A percentile compares a stretch with the other conserved stretches of the same genome.
phyloP scores from a whole-genome alignment of 2,888 invertebrate genomes.

The Cistogaster globosa region DNA sequence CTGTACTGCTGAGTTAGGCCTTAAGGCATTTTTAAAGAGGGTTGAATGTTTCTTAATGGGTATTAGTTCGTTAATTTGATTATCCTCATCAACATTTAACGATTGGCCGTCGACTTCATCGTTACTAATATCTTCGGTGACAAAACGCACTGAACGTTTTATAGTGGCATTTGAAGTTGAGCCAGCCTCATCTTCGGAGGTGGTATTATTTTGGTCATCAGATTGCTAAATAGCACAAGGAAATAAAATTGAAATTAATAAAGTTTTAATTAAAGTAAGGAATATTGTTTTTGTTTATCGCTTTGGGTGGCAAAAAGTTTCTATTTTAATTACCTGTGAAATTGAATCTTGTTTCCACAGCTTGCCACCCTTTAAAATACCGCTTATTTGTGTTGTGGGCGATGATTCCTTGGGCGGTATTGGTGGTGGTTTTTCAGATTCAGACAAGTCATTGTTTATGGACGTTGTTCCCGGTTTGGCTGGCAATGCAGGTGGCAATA shows the following conservation, averaged over 20 bases:
- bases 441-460: constrained; percentile 70
- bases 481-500: constrained; percentile 71
- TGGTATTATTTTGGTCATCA: constrained; percentile 81
- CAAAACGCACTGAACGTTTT: constrained; percentile 87
- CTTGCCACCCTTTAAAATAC: constrained; percentile 90
- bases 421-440: constrained; percentile 79
- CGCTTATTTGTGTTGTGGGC: constrained; percentile 86
- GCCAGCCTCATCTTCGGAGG: constrained; percentile 84
- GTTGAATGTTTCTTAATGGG: constrained; percentile 83
- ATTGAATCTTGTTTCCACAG: constrained; percentile 87
- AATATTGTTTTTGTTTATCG: not conserved
- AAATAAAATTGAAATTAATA: constrained; percentile 1
- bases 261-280: not conserved
- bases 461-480: constrained; percentile 69
- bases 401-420: constrained; percentile 82
- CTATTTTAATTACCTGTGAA: constrained; percentile 83
- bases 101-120: constrained; percentile 78
- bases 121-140: constrained; percentile 83
- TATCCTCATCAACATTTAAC: constrained; percentile 77
- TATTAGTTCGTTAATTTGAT: constrained; percentile 82
- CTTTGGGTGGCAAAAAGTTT: not conserved
- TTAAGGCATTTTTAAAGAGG: constrained; percentile 82
- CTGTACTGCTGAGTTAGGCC: constrained; percentile 91
- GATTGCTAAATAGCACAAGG: constrained; percentile 74
- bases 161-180: constrained; percentile 81